Evolutionary conservation across 2,113 vertebrate genomes (phyloP).

Genomic region (Sander lucioperca): DNA sequence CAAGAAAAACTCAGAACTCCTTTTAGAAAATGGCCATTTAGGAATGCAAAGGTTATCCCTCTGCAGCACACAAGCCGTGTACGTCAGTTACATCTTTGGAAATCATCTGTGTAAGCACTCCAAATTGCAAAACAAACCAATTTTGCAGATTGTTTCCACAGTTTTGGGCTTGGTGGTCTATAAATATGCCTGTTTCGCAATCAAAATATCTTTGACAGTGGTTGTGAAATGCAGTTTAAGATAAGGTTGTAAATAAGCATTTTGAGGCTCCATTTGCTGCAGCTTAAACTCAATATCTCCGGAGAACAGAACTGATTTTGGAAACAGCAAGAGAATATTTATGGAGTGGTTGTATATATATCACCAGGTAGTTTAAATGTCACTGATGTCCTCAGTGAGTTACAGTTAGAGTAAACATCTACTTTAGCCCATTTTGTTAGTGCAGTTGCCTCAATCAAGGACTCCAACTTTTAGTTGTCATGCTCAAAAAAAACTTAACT

Average conservation of each 20-base stretch:
- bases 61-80: background rate
- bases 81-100: background rate
- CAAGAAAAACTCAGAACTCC: background rate
- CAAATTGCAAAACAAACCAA: slow-evolving; percentile 20
- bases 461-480: background rate
- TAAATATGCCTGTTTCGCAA: slow-evolving; percentile 26
- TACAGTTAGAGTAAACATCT: background rate
- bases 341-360: background rate
- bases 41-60: slow-evolving; percentile 7
- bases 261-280: background rate
- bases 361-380: slow-evolving; percentile 21
- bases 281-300: slow-evolving; percentile 23
- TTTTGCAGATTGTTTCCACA: slow-evolving; percentile 26
- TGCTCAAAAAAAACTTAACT: background rate
- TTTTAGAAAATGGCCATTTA: background rate
- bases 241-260: slow-evolving; percentile 27
- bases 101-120: background rate
- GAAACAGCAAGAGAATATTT: slow-evolving; percentile 12
- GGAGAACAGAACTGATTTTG: background rate
- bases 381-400: background rate
- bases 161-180: slow-evolving; percentile 4
- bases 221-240: slow-evolving; percentile 30
- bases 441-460: background rate
- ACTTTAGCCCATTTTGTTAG: background rate
- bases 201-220: slow-evolving; percentile 25